Percentiles rank a stretch among this genome's conserved stretches.
Conservation (phyloP, 1,140 invertebrate species). For the Temnothorax curvispinosus region DNA sequence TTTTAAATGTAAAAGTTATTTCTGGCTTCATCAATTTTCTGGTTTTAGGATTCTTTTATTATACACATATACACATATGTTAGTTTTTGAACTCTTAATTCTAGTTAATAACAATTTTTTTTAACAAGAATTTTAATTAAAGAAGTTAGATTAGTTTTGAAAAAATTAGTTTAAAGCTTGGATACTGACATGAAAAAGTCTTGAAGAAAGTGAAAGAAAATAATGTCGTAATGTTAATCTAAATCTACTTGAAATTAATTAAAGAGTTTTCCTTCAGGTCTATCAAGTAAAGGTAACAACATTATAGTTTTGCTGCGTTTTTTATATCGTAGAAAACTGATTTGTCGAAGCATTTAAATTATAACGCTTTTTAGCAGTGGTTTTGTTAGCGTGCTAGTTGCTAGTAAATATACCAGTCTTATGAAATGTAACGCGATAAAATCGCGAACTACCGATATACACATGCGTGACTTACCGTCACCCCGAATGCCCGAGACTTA, state of each 20-base stretch:
- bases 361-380: slow-evolving; percentile 9
- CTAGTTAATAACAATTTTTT: not conserved
- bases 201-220: slow-evolving; percentile 3
- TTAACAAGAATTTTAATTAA: not conserved
- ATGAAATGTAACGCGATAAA: slow-evolving; percentile 48
- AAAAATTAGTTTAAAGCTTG: not conserved
- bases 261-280: not conserved
- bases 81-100: not conserved
- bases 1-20: not conserved
- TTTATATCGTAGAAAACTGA: not conserved
- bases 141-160: not conserved
- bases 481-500: slow-evolving; percentile 13
- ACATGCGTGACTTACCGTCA: slow-evolving; percentile 52
- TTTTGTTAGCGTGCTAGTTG: slow-evolving; percentile 32
- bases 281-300: not conserved
- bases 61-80: not conserved
- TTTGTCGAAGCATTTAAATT: slow-evolving; percentile 20
- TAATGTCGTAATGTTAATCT: slow-evolving; percentile 18
- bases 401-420: slow-evolving; percentile 44
- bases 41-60: not conserved
- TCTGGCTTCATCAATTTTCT: not conserved
- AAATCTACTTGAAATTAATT: slow-evolving; percentile 15
- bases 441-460: slow-evolving; percentile 3
- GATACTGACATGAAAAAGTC: not conserved
- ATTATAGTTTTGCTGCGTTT: not conserved